These are phyloP conservation scores for Nixonia krombeini DNA, from an alignment of 1,140 invertebrate species.

Conservation along the genomic window DNA sequence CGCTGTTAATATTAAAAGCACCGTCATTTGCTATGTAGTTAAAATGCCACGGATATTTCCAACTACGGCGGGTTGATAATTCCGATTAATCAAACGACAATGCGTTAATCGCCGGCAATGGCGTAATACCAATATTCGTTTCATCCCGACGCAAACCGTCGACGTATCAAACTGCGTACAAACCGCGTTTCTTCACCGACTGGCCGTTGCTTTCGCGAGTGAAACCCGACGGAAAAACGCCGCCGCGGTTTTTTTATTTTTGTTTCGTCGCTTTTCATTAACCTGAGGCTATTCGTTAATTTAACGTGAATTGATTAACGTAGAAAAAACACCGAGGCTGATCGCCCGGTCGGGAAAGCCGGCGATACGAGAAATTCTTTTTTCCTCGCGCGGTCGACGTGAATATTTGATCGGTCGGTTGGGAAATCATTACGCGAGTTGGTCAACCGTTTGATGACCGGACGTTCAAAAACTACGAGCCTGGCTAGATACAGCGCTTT, in stretches of 20 bases:
- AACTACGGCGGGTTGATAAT: conserved; percentile 20
- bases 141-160: no score
- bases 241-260: no score
- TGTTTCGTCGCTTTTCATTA: no score
- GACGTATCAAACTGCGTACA: neutral
- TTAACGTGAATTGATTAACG: no score
- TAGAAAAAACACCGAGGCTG: no score
- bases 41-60: conserved; percentile 10
- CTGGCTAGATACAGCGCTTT: conserved; percentile 32
- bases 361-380: conserved; percentile 24
- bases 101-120: conserved; percentile 15
- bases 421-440: conserved; percentile 51
- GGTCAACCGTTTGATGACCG: conserved; percentile 41
- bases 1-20: conserved; percentile 24
- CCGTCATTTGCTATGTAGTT: conserved; percentile 4
- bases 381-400: conserved; percentile 28
- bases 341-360: no score
- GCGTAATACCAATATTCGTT: neutral
- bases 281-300: no score
- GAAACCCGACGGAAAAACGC: no score
- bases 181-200: neutral
- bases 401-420: conserved; percentile 36
- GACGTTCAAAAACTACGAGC: conserved; percentile 42
- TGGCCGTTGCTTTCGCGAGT: no score
- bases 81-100: conserved; percentile 23